Percentiles rank a stretch among this genome's conserved stretches.
Evolutionary conservation across 2,888 invertebrate genomes (phyloP).

Genomic region (Pristionchus maxplancki): DNA sequence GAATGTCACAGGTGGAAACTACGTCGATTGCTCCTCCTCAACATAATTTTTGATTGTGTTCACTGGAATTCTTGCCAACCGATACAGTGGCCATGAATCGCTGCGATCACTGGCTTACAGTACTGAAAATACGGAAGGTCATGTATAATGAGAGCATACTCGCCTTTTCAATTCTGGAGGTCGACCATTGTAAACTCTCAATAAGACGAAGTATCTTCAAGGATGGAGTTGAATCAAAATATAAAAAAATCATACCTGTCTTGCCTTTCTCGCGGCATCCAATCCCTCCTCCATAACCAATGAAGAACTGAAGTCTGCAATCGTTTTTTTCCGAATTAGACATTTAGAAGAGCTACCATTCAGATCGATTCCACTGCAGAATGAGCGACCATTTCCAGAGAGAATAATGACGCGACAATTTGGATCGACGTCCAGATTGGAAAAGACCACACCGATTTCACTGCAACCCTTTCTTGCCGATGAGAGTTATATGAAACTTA

Average conservation of each 20-base stretch:
- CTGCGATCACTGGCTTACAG: slow-evolving; percentile 90
- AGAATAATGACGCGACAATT: slow-evolving; percentile 91
- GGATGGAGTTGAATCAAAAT: neutral
- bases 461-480: slow-evolving; percentile 66
- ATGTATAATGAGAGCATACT: neutral
- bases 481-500: slow-evolving; percentile 35
- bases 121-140: slow-evolving; percentile 82
- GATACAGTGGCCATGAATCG: slow-evolving; percentile 90
- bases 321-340: neutral
- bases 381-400: slow-evolving; percentile 89
- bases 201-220: slow-evolving; percentile 79
- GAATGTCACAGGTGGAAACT: slow-evolving; percentile 90
- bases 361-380: slow-evolving; percentile 89
- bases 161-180: neutral
- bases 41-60: neutral
- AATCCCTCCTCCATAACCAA: slow-evolving; percentile 51
- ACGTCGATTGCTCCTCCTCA: slow-evolving; percentile 89
- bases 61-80: too few species aligned
- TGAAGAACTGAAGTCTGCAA: neutral
- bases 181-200: slow-evolving; percentile 69
- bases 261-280: slow-evolving; percentile 58
- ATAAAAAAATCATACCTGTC: slow-evolving; percentile 12
- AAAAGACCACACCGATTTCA: slow-evolving; percentile 89
- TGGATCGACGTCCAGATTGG: slow-evolving; percentile 84
- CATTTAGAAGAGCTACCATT: slow-evolving; percentile 64